Evolutionary conservation across 1,140 invertebrate species (phyloP), one percentile per base, ranked within the genome.

Genomic region (Drosophila lacertosa): DNA sequence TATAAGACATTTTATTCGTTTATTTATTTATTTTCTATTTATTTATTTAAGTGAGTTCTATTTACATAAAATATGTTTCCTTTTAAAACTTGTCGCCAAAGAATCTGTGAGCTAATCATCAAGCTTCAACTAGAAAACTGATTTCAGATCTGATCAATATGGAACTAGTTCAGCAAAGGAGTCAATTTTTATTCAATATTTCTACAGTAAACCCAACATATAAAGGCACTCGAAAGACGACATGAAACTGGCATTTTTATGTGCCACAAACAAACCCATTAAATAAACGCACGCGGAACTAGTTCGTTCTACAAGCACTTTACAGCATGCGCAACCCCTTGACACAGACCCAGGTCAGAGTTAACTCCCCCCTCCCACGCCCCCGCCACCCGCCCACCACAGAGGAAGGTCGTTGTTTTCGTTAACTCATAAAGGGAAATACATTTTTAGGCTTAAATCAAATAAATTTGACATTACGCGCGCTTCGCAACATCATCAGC

Each of bases 401-500:
- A n/a, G n/a, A n/a, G 6, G 13, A 18, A 24, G 22, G 32, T 47
- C 9, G 13, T 42, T 55, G 37, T 40, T 55, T 45, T 22, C 24
- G 54, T n/a, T 37, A 29, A 37, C 35, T 24, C 45, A 40, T 33
- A 44, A 22, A 29, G 24, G 33, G 39, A 24, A 53, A 33, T 44
- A 37, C 26, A 60, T 53, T 47, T 54, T 42, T 47, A 40, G 22
- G 54, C 22, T 67, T 55, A 45, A 63, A 51, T 54, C 40, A 63
- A 78, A 53, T 50, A 53, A 74, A 58, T 67, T 62, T 68, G 40
- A 58, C 54, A 73, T 82, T 69, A 82, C 74, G 74, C 79, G 79
- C 79, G 79, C 74, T 82, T 45, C 51, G 42, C 59, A 50, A 48
- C 51, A 71, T 58, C 47, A 81, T 64, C 79, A 74, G 77, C 79